Evolutionary conservation across 2,113 vertebrate genomes (phyloP), one percentile per base, ranked within the genome.

Genomic region (Eulemur macaco): DNA sequence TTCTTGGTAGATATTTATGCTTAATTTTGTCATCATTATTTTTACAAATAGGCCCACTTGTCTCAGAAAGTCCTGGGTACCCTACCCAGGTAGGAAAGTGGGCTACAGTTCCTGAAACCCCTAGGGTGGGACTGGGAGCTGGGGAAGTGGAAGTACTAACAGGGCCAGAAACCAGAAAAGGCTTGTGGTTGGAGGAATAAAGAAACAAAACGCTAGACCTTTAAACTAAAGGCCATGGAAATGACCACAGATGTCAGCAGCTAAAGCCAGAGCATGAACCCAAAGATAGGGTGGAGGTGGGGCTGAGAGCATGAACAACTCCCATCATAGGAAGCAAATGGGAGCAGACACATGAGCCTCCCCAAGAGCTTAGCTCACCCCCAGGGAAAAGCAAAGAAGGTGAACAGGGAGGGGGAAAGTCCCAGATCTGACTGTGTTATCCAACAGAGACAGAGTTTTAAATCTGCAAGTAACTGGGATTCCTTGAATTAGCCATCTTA

Each of bases 21-120:
- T 89, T 74, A 69, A 93, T 27, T 58, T 21, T 77, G 52, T 91
- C 82, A 81, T 25, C 27, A 34, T 39, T 47, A 34, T 78, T 95
- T 96, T 60, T 76, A 78, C 14, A 6, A 93, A 80, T 21, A 74
- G 29, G 6, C 37, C 29, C 34, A 4, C 78, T 85, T 81, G 37
- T 52, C 58, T 91, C 63, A 50, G 21, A 66, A 91, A 85, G 78
- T 60, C 54, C 18, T 52, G n/a, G 3, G 11, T 52, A 58, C 18
- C 25, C 34, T 1, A 39, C 14, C 31, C 18, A 58, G 83, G 50
- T 78, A 76, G 34, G 58, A 82, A 80, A 85, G 54, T 13, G n/a
- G 31, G 20, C 45, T 50, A 88, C 27, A 14, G 34, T 63, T 80
- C 52, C 60, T 92, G 31, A 86, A 88, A 68, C 9, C 29, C 17